A percentile compares a stretch with the other conserved stretches of the same genome.
Evolutionary conservation across 2,113 vertebrate species (phyloP).

Genomic region (Eptatretus burgeri): DNA sequence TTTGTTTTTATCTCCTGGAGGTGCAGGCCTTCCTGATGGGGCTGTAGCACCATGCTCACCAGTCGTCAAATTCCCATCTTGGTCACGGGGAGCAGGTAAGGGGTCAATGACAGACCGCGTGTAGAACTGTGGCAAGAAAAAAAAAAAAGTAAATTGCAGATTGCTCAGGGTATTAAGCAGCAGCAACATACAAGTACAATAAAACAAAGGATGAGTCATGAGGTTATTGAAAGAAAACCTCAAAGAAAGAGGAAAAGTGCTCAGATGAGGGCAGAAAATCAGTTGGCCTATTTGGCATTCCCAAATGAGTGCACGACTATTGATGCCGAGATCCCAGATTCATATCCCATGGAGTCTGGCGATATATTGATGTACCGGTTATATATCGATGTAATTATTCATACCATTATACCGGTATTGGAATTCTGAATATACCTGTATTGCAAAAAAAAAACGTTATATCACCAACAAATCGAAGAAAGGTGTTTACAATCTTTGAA

Average conservation of each 20-base stretch:
- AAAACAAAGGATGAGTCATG: neutral
- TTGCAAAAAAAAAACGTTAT: no score
- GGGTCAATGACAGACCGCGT: slow-evolving; percentile 79
- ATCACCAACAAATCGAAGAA: no score
- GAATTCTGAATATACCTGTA: no score
- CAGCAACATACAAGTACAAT: neutral
- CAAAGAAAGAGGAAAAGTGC: neutral
- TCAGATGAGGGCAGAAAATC: neutral
- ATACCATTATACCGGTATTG: no score
- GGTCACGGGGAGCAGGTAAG: slow-evolving; percentile 22
- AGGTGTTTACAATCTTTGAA: no score
- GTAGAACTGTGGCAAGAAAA: slow-evolving; percentile 33
- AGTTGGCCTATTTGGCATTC: neutral
- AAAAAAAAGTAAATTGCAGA: neutral
- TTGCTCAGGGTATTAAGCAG: neutral
- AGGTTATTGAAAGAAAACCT: neutral
- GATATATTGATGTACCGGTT: no score
- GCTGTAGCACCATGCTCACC: slow-evolving; percentile 22
- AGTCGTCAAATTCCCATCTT: slow-evolving; percentile 52
- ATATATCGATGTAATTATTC: no score
- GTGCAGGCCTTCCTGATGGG: slow-evolving; percentile 20
- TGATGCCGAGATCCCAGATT: no score
- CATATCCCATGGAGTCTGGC: no score
- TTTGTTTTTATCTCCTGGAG: neutral
- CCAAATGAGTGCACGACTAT: neutral